Conservation (phyloP, 2,113 vertebrate genomes). For the Cercocebus atys region DNA sequence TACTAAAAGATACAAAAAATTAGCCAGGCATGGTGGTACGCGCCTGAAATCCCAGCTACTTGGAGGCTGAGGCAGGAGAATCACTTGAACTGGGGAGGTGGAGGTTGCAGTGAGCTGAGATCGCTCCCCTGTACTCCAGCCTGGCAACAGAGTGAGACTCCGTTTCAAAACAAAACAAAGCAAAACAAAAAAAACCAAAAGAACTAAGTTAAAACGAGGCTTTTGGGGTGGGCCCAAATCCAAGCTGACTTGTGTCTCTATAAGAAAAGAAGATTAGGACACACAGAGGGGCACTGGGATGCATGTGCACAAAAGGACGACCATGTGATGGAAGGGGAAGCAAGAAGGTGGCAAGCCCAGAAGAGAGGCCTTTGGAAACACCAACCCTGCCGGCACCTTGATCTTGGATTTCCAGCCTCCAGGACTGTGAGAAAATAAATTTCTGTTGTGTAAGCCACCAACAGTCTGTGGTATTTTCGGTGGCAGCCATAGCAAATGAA, state of each 20-base stretch:
- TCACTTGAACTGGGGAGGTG: too few relatives aligned
- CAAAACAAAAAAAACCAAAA: too few relatives aligned
- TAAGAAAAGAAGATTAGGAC: neutral
- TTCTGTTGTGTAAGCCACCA: neutral
- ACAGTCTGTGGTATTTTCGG: neutral
- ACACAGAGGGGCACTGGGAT: neutral
- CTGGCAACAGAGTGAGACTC: too few relatives aligned
- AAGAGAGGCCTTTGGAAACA: neutral
- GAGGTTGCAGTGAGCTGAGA: too few relatives aligned
- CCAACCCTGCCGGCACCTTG: accelerated
- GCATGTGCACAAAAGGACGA: accelerated
- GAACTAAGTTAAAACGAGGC: neutral
- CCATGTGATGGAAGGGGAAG: neutral
- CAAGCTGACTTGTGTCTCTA: neutral
- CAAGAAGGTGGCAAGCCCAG: neutral
- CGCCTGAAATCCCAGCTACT: too few relatives aligned
- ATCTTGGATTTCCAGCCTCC: neutral
- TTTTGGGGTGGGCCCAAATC: neutral
- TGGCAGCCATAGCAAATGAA: neutral
- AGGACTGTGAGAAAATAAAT: neutral
- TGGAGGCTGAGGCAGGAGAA: too few relatives aligned
- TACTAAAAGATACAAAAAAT: too few relatives aligned
- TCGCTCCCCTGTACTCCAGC: too few relatives aligned
- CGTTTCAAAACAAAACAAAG: too few relatives aligned
- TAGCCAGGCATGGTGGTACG: too few relatives aligned